Base-by-base conservation (phyloP, 2,113 vertebrate species). In the Lethenteron camtschaticum region DNA sequence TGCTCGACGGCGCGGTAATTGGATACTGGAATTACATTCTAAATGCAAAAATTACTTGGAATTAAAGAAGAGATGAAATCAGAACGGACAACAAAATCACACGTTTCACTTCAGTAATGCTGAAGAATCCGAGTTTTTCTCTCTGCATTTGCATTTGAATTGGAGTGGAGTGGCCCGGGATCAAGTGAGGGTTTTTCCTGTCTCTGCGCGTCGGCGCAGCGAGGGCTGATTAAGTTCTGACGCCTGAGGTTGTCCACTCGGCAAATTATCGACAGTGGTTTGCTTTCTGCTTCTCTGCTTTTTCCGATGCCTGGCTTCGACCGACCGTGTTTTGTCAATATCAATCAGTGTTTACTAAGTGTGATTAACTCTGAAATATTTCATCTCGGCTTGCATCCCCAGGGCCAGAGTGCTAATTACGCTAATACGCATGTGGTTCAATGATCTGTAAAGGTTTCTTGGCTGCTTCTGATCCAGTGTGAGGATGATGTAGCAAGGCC, bases 331-430 rank as follows among this genome's bases (percentile, higher is more conserved):
- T 66, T 66, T 66, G 89, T 96, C 94, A 87, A 97, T 96, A 96
- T 86, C 85, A 88, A 96, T 94, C 89, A 90, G 87, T 92, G 89
- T 94, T 91, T 88, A 87, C 86, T 82, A 85, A 86, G 83, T 87
- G 85, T 87, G 85, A 92, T 95, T 87, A 89, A 86, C 84, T 85
- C 88, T 84, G 87, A 95, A 85, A 90, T 89, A 85, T 88, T 86
- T 85, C 81, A 85, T 89, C 83, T 84, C 78, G 82, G 81, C 79
- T 78, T 78, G 74, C 78, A 83, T 85, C 83, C 80, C 80, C 81
- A 81, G 79, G 83, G 84, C 74, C 80, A 81, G 76, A 80, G 79
- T 83, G 84, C 85, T 89, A 86, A 87, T 88, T 86, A 83, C 77
- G 70, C 75, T 81, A 80, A 81, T 80, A 66, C n/a, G 63, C 63